phyloP scores from a whole-genome alignment of 2,888 invertebrate species.

The Scaptodrosophila latifasciaeformis region DNA sequence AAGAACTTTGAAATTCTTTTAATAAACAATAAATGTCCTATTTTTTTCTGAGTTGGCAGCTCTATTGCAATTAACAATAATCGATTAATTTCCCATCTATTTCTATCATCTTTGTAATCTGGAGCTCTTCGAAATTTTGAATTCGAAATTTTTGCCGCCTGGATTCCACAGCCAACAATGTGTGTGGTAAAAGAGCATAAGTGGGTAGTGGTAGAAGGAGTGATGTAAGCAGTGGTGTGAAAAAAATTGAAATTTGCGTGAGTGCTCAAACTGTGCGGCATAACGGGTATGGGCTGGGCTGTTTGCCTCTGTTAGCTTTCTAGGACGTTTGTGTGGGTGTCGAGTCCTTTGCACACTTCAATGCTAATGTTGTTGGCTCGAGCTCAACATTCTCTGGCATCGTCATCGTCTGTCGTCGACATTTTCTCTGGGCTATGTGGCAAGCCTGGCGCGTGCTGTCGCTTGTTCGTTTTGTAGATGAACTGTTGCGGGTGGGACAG shows the following conservation, averaged over 20 bases:
- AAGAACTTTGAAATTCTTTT: too few relatives aligned
- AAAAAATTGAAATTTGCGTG: constrained; percentile 71
- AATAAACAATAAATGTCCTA: too few relatives aligned
- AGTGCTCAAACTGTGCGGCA: constrained; percentile 63
- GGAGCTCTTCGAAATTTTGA: too few relatives aligned
- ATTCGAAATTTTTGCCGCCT: constrained; percentile 45
- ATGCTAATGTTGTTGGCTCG: constrained; percentile 59
- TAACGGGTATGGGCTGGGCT: constrained; percentile 1
- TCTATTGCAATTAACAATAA: too few relatives aligned
- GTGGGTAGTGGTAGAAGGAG: constrained; percentile 58
- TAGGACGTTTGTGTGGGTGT: constrained; percentile 4
- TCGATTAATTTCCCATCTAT: too few relatives aligned
- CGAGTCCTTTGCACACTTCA: constrained; percentile 68
- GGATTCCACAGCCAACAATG: constrained; percentile 47
- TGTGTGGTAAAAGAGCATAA: too few relatives aligned
- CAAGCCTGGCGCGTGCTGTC: constrained; percentile 56
- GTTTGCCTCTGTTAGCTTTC: not conserved
- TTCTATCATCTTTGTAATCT: too few relatives aligned
- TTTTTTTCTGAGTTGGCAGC: too few relatives aligned
- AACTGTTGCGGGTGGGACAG: constrained; percentile 6
- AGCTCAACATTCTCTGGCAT: too few relatives aligned
- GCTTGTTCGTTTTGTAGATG: constrained; percentile 63
- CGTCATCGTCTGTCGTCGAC: constrained; percentile 64
- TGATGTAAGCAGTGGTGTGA: constrained; percentile 73
- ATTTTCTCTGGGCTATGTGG: constrained; percentile 45